phyloP scores from a whole-genome alignment of 64 coral and sea anemone genomes.

The Montipora cactus region DNA sequence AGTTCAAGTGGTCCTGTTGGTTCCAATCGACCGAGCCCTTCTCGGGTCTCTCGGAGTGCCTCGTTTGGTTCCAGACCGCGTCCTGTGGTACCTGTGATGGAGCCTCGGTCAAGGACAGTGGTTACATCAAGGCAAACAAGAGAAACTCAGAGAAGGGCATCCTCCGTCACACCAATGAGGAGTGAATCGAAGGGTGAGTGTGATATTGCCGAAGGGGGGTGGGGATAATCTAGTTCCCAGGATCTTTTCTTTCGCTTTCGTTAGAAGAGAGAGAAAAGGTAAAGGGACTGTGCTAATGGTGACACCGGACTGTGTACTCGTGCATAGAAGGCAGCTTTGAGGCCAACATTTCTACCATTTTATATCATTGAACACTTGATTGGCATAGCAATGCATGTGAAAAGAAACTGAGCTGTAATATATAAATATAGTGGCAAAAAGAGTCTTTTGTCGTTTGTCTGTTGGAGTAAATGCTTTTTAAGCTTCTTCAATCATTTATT shows the following conservation, averaged over 20 bases:
- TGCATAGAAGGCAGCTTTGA: too few species aligned
- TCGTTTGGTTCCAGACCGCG: slow-evolving; percentile 76
- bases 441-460: background rate
- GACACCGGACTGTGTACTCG: too few species aligned
- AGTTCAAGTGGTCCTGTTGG: slow-evolving; percentile 30
- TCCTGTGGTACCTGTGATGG: slow-evolving; percentile 1
- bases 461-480: background rate
- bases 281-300: too few species aligned
- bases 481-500: background rate
- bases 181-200: slow-evolving; percentile 15
- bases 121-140: background rate
- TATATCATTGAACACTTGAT: background rate
- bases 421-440: background rate
- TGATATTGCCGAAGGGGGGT: background rate
- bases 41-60: slow-evolving; percentile 69
- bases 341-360: background rate
- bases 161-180: background rate
- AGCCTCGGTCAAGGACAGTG: slow-evolving; percentile 33
- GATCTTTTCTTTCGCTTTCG: too few species aligned
- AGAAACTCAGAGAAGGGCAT: slow-evolving; percentile 22
- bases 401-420: too few species aligned
- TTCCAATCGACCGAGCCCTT: background rate
- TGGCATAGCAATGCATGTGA: too few species aligned
- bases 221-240: too few species aligned
- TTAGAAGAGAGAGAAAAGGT: too few species aligned